phyloP scores from a whole-genome alignment of 1,140 invertebrate species.

The Manduca sexta region DNA sequence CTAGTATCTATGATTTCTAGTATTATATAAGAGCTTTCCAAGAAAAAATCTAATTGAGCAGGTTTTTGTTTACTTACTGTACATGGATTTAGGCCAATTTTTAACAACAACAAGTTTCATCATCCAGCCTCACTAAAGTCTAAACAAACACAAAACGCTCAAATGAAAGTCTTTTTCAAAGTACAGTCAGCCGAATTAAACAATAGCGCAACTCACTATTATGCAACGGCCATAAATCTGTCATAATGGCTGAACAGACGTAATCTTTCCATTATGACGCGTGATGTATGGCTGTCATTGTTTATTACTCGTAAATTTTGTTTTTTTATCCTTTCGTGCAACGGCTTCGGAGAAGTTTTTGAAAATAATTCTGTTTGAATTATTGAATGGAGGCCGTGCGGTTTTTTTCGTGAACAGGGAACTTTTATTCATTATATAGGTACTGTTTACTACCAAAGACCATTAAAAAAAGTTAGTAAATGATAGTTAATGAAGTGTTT shows the following conservation, averaged over 20 bases:
- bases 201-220: constrained; percentile 26
- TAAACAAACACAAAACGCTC: not conserved
- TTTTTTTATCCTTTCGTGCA: constrained; percentile 15
- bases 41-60: too few species aligned
- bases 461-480: too few species aligned
- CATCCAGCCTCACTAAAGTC: not conserved
- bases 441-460: too few species aligned
- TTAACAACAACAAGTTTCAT: too few species aligned
- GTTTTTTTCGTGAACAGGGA: too few species aligned
- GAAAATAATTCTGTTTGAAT: not conserved
- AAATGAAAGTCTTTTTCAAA: not conserved
- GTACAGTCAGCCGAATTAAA: not conserved
- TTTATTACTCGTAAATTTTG: constrained; percentile 44
- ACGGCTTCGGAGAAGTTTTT: too few species aligned
- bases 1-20: too few species aligned
- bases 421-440: too few species aligned
- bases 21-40: too few species aligned
- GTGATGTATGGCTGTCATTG: constrained; percentile 58
- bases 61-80: constrained; percentile 1
- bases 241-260: constrained; percentile 31
- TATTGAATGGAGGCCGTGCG: too few species aligned
- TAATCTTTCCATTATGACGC: constrained; percentile 64
- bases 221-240: constrained; percentile 58
- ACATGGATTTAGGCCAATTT: too few species aligned
- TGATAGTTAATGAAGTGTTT: too few species aligned